These are phyloP conservation scores for Zootoca vivipara DNA, from an alignment of 2,113 vertebrate genomes.

Conservation along the genomic window DNA sequence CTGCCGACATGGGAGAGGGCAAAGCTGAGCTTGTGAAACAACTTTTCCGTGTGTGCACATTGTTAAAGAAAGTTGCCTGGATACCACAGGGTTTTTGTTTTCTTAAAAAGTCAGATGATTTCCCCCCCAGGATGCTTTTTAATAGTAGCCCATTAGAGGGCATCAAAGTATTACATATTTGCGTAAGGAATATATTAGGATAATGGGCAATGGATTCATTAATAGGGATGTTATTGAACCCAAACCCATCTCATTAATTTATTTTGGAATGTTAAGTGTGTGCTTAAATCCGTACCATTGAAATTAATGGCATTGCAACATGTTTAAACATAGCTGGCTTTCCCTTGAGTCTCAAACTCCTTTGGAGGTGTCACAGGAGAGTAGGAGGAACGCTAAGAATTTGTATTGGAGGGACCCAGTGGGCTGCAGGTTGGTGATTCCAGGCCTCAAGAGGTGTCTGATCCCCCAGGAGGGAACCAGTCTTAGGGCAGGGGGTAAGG, in stretches of 20 bases:
- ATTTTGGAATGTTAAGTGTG: not conserved
- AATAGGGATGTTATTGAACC: not conserved
- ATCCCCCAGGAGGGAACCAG: too few species aligned
- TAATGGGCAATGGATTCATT: not conserved
- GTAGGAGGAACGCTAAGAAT: too few species aligned
- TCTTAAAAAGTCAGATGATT: not conserved
- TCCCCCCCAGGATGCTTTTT: not conserved
- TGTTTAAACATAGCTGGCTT: not conserved
- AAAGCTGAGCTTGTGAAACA: not conserved
- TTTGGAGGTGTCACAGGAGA: too few species aligned
- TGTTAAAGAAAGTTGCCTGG: not conserved
- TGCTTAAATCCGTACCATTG: not conserved
- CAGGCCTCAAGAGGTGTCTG: too few species aligned
- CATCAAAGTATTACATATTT: slow-evolving; percentile 61
- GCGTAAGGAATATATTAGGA: not conserved
- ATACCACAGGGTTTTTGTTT: not conserved
- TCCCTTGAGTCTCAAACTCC: not conserved
- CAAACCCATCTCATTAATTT: not conserved
- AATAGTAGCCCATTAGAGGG: slow-evolving; percentile 64
- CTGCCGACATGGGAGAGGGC: not conserved
- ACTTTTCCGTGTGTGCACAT: not conserved
- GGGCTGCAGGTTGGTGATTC: too few species aligned
- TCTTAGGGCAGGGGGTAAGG: too few species aligned
- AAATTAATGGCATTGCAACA: not conserved
- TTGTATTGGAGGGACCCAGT: too few species aligned